Percentiles rank a stretch among this genome's conserved stretches.
phyloP scores from a whole-genome alignment of 1,140 invertebrate species.

The Hycleus cichorii region DNA sequence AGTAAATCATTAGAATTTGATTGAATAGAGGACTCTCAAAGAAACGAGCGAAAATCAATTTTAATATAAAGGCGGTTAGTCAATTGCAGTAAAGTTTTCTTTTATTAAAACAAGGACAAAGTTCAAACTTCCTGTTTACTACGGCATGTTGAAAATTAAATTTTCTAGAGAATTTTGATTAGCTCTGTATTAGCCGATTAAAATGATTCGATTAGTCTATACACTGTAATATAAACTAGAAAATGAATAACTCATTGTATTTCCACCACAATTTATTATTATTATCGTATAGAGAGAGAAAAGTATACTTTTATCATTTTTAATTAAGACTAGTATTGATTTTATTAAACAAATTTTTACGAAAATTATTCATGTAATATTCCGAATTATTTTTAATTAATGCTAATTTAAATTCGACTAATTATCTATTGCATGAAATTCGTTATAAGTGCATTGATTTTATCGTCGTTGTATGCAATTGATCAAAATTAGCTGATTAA shows the following conservation, averaged over 20 bases:
- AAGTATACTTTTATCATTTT: too few species aligned
- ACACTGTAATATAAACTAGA: constrained; percentile 9
- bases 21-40: neutral
- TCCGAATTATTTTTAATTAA: too few species aligned
- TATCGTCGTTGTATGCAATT: too few species aligned
- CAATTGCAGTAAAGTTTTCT: constrained; percentile 4
- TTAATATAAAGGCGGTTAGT: constrained; percentile 3
- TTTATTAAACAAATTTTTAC: too few species aligned
- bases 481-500: too few species aligned
- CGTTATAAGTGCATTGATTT: too few species aligned
- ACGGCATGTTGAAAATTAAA: constrained; percentile 9
- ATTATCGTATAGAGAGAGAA: too few species aligned
- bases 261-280: constrained; percentile 3
- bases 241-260: constrained; percentile 13
- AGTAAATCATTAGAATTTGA: too few species aligned
- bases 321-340: too few species aligned
- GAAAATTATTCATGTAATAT: too few species aligned
- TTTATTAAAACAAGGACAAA: constrained; percentile 7
- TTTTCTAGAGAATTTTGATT: constrained; percentile 5
- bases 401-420: too few species aligned
- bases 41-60: constrained; percentile 4
- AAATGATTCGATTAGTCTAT: constrained; percentile 6
- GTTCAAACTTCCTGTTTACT: constrained; percentile 12
- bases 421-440: too few species aligned
- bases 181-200: constrained; percentile 8